These are phyloP conservation scores for Resseliella maxima DNA, from an alignment of 2,888 invertebrate species.

Conservation along the genomic window DNA sequence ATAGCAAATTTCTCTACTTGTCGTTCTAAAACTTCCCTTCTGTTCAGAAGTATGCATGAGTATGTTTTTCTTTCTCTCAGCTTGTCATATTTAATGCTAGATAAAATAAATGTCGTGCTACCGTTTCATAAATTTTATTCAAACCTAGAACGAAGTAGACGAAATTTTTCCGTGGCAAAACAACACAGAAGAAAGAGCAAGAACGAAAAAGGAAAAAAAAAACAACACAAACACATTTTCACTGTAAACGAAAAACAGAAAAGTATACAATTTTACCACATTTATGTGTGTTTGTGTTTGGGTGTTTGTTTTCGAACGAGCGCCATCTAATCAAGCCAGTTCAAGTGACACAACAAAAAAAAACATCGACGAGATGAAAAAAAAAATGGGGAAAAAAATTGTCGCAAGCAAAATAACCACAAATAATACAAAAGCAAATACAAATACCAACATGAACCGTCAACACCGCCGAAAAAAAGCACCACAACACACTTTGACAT, in stretches of 20 bases:
- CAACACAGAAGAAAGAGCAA: neutral
- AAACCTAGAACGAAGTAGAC: slow-evolving; percentile 8
- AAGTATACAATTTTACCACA: neutral
- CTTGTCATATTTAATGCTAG: slow-evolving; percentile 21
- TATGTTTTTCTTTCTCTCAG: neutral
- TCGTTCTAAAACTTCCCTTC: neutral
- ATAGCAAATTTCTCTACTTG: neutral
- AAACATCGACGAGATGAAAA: neutral
- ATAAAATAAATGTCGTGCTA: slow-evolving; percentile 51
- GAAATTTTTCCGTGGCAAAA: slow-evolving; percentile 12
- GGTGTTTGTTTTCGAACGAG: neutral
- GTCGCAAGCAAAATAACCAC: neutral
- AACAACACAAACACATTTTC: neutral
- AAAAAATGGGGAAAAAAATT: no score
- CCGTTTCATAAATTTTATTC: slow-evolving; percentile 54
- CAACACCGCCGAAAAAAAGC: neutral
- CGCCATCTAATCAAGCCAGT: neutral
- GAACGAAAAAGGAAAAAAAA: neutral
- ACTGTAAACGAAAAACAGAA: neutral
- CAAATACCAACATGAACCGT: slow-evolving; percentile 28
- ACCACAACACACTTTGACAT: neutral
- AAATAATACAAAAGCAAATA: neutral
- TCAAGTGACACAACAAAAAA: neutral
- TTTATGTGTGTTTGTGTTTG: neutral
- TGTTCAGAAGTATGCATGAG: neutral